phyloP scores from a whole-genome alignment of 1,140 invertebrate genomes.

The Eumeta japonica region DNA sequence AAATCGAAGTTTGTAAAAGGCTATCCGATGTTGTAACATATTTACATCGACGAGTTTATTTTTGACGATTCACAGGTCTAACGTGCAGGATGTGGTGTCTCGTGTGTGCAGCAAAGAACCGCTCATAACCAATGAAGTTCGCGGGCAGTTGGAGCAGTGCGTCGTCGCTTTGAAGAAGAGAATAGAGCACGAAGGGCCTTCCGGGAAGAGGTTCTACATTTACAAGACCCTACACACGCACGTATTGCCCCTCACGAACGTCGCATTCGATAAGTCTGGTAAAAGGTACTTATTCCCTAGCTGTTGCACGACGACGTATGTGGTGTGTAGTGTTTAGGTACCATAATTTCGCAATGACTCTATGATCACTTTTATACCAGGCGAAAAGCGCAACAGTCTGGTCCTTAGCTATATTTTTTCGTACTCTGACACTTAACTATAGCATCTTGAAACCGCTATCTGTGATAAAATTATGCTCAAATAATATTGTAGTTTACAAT shows the following conservation, averaged over 20 bases:
- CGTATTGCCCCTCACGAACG: conserved; percentile 76
- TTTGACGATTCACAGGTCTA: conserved; percentile 58
- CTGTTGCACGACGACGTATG: not conserved
- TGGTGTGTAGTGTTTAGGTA: too few species aligned
- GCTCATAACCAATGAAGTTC: conserved; percentile 54
- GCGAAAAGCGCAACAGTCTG: too few species aligned
- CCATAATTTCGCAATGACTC: too few species aligned
- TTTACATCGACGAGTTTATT: conserved; percentile 1
- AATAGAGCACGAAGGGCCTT: conserved; percentile 57
- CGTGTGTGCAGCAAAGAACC: conserved; percentile 54
- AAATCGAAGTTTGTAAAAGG: not conserved
- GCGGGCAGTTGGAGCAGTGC: conserved; percentile 36
- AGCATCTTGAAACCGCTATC: too few species aligned
- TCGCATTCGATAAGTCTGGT: conserved; percentile 71
- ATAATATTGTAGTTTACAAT: too few species aligned
- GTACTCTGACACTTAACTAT: too few species aligned
- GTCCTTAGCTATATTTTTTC: too few species aligned
- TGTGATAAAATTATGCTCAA: too few species aligned
- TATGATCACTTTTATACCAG: too few species aligned
- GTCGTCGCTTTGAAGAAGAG: conserved; percentile 57
- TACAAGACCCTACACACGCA: conserved; percentile 72
- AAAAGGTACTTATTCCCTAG: conserved; percentile 52
- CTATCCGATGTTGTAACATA: not conserved
- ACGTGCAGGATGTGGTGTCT: conserved; percentile 56
- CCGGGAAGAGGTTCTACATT: conserved; percentile 64